These are phyloP conservation scores for Drosophila parthenogenetica DNA, from an alignment of 2,888 invertebrate genomes.

Conservation along the genomic window DNA sequence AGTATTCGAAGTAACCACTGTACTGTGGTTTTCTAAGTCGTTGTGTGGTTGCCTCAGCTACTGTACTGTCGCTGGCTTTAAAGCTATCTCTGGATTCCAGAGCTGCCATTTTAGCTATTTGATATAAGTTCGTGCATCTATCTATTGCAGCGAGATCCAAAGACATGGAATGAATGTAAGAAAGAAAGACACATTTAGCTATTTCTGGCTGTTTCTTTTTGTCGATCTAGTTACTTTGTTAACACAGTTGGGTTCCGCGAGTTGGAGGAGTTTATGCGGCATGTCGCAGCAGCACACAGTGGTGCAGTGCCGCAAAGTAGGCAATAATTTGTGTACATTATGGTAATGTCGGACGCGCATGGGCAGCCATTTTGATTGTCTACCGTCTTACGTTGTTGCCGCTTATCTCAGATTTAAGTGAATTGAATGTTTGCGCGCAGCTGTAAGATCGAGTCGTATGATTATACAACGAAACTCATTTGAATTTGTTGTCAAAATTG, in stretches of 20 bases:
- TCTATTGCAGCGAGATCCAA: too few species aligned
- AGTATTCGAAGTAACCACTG: constrained; percentile 17
- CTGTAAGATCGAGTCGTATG: constrained; percentile 5
- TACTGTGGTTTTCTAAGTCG: constrained; percentile 12
- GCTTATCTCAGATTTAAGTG: constrained; percentile 56
- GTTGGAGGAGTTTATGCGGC: constrained; percentile 55
- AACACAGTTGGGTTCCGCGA: constrained; percentile 20
- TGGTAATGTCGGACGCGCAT: constrained; percentile 72
- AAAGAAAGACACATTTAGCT: too few species aligned
- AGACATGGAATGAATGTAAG: too few species aligned
- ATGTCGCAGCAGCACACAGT: constrained; percentile 5
- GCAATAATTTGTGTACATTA: constrained; percentile 71
- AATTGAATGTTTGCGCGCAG: constrained; percentile 63
- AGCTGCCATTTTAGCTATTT: too few species aligned
- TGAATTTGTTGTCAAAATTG: constrained; percentile 75
- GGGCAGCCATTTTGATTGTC: constrained; percentile 66
- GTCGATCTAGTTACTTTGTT: too few species aligned
- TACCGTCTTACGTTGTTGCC: constrained; percentile 5
- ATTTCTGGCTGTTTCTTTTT: too few species aligned
- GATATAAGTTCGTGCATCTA: too few species aligned
- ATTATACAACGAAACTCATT: constrained; percentile 37
- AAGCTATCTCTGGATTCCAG: too few species aligned
- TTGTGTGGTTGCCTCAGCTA: too few species aligned
- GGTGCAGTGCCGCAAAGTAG: constrained; percentile 48
- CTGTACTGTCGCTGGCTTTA: too few species aligned